Evolutionary conservation across 2,797 vertebrate genomes (phyloP).

Genomic region (Perodicticus potto): DNA sequence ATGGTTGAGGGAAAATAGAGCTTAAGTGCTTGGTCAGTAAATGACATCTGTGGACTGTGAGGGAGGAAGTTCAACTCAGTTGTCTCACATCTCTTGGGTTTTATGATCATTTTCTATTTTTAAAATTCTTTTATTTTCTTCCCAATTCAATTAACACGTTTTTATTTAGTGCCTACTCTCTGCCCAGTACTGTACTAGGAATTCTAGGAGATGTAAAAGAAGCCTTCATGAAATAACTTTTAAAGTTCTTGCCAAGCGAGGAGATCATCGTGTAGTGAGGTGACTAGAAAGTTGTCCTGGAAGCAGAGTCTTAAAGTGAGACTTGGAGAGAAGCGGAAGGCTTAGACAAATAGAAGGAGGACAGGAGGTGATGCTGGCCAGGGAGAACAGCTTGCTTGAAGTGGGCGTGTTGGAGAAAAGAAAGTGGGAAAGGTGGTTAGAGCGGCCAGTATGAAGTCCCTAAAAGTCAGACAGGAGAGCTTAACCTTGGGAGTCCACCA

Average conservation of each 20-base stretch:
- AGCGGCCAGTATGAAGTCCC: not conserved
- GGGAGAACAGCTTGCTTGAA: not conserved
- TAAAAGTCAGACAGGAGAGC: not conserved
- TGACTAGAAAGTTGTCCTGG: constrained; percentile 50
- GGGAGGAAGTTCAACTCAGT: constrained; percentile 65
- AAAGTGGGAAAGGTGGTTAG: not conserved
- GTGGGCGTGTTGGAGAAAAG: not conserved
- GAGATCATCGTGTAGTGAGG: constrained; percentile 34
- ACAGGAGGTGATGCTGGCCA: not conserved
- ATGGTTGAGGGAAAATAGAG: constrained; percentile 28
- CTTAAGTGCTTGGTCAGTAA: constrained; percentile 50
- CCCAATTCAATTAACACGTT: constrained; percentile 79
- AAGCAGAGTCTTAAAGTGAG: not conserved
- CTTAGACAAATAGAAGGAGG: not conserved
- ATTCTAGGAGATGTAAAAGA: constrained; percentile 74
- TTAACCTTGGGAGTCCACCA: not conserved
- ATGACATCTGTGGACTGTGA: constrained; percentile 52
- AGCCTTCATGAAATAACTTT: constrained; percentile 58
- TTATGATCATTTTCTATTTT: constrained; percentile 80
- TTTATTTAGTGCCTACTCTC: constrained; percentile 79
- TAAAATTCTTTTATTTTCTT: constrained; percentile 83
- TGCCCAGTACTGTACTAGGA: constrained; percentile 68
- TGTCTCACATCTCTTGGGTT: constrained; percentile 65
- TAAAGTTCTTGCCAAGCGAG: constrained; percentile 61
- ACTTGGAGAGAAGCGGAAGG: not conserved